Evolutionary conservation across 2,113 vertebrate genomes (phyloP).

Genomic region (Damaliscus lunatus): DNA sequence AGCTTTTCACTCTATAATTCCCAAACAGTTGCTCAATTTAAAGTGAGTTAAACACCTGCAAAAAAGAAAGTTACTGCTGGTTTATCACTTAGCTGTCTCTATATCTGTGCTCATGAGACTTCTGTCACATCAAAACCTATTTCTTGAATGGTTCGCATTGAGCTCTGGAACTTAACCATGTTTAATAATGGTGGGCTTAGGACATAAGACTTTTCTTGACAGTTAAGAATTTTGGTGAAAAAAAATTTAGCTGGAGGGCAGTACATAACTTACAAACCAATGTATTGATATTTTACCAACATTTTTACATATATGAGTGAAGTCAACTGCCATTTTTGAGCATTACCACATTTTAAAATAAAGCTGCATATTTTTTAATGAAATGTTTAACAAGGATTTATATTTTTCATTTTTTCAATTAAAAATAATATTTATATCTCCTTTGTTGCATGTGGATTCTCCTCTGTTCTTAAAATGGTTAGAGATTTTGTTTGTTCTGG

Average conservation of each 20-base stretch:
- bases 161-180: neutral
- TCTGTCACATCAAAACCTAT: neutral
- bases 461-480: constrained; percentile 43
- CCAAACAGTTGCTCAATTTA: constrained; percentile 10
- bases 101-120: constrained; percentile 8
- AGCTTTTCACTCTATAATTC: constrained; percentile 11
- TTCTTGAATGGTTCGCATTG: constrained; percentile 25
- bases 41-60: neutral
- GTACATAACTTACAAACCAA: constrained; percentile 36
- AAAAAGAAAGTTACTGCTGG: neutral
- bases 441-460: constrained; percentile 48
- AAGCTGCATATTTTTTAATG: constrained; percentile 67
- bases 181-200: neutral
- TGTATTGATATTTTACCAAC: constrained; percentile 38
- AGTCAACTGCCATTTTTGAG: constrained; percentile 57
- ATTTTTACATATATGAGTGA: constrained; percentile 40
- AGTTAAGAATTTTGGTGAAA: constrained; percentile 35
- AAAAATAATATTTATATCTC: constrained; percentile 62
- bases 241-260: constrained; percentile 28
- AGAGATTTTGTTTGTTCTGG: constrained; percentile 41
- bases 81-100: constrained; percentile 12
- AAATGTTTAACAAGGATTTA: constrained; percentile 66
- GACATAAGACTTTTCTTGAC: neutral
- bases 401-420: constrained; percentile 63
- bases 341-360: constrained; percentile 65